Evolutionary conservation across 1,140 invertebrate genomes (phyloP).

Genomic region (Zaprionus capensis): DNA sequence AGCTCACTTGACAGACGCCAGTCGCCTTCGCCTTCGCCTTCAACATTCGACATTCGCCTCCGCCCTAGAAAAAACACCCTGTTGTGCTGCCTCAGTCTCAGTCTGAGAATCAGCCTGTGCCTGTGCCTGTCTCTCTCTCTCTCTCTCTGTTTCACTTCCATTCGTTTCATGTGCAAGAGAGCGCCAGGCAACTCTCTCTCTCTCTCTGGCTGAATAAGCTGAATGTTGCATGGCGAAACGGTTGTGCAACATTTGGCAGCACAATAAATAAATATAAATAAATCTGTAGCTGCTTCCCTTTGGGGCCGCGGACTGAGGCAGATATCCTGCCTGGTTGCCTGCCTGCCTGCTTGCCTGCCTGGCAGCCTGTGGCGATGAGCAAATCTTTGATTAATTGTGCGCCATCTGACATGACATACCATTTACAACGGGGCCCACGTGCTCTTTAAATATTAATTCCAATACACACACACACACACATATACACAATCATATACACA

Average conservation of each 20-base stretch:
- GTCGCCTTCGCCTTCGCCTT: background rate
- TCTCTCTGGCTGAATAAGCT: slow-evolving; percentile 26
- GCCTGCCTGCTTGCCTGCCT: slow-evolving; percentile 47
- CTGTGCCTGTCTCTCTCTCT: background rate
- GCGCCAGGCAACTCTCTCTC: background rate
- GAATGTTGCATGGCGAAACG: slow-evolving; percentile 12
- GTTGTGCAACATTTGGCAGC: background rate
- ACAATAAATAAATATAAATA: slow-evolving; percentile 8
- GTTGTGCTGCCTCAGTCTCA: background rate
- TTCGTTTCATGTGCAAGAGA: slow-evolving; percentile 17
- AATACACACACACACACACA: slow-evolving; percentile 12
- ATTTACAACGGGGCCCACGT: slow-evolving; percentile 79
- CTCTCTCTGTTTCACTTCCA: background rate
- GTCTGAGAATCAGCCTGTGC: slow-evolving; percentile 49
- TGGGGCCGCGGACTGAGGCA: background rate
- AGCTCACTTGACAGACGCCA: slow-evolving; percentile 66
- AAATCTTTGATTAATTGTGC: slow-evolving; percentile 81
- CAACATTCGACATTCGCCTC: background rate
- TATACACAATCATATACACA: background rate
- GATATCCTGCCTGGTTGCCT: background rate
- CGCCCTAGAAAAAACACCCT: background rate
- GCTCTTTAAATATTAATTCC: slow-evolving; percentile 79
- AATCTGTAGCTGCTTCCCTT: background rate
- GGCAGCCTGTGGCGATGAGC: slow-evolving; percentile 55
- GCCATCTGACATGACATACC: slow-evolving; percentile 74